Evolutionary conservation across 2,797 vertebrate species (phyloP), one percentile per base, ranked within the genome.

Genomic region (Myotis findleyi): DNA sequence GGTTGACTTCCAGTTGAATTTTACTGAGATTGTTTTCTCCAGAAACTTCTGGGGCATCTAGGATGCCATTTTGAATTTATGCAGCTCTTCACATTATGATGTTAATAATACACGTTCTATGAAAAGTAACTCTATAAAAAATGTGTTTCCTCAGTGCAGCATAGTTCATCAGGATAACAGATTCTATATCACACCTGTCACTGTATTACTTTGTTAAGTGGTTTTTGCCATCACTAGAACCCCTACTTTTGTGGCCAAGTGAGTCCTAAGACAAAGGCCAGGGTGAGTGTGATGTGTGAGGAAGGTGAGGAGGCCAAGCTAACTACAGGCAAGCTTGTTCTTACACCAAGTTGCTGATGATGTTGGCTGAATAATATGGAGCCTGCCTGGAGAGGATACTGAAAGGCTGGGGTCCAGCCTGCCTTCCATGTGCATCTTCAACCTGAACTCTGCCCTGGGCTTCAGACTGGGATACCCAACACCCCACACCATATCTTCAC

Each of bases 11-110:
- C 27, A 51, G n/a, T 75, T 53, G 71, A 90, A 92, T 57, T 33
- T 64, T 77, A 33, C 53, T 89, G 7, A 30, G 1, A 1, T 36
- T 76, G 51, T 36, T 71, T 21, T 73, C 47, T 44, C 1, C 3
- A 62, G 77, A 95, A 94, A 81, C 30, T 76, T 80, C 11, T 49
- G 27, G 57, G 53, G 14, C 27, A 77, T 69, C 25, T 85, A 59
- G 47, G 23, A 82, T 17, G 6, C 38, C 47, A 83, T 89, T 95
- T 86, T 91, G 59, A 62, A 88, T 86, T 30, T 55, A 84, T 91
- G 7, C 9, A 69, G 1, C 66, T 90, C 59, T 92, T 95, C n/a
- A 57, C 33, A 85, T 92, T 94, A 76, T 36, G 53, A 49, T 83
- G 7, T 49, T 21, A 76, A 30, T 72, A 62, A 27, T 53, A 21